Conservation (phyloP, 2,888 invertebrate genomes). For the Pachymerium ferrugineum region DNA sequence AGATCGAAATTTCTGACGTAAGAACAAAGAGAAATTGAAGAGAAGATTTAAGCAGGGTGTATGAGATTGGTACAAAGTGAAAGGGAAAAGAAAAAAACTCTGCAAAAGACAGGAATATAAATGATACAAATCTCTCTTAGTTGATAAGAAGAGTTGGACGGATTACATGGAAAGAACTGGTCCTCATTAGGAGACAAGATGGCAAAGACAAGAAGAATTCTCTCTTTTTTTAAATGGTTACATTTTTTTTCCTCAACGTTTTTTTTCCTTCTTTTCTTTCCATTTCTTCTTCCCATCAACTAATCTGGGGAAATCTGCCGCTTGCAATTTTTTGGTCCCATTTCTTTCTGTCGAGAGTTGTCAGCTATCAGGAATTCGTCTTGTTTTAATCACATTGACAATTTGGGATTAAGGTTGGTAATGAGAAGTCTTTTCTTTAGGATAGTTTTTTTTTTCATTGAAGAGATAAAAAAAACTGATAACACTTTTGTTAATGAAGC, state of each 20-base stretch:
- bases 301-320: constrained; percentile 14
- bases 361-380: background rate
- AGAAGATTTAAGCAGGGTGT: background rate
- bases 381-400: constrained; percentile 11
- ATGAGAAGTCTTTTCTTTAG: background rate
- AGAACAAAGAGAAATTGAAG: background rate
- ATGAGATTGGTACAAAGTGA: constrained; percentile 6
- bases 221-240: background rate
- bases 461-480: background rate
- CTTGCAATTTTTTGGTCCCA: background rate
- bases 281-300: too few relatives aligned
- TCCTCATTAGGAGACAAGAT: constrained; percentile 22
- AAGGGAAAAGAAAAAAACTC: constrained; percentile 2
- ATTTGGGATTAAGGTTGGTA: background rate
- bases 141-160: constrained; percentile 24
- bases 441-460: background rate
- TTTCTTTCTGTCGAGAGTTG: background rate
- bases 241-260: background rate
- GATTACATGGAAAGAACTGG: constrained; percentile 22
- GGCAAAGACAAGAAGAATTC: background rate
- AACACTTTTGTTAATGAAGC: too few relatives aligned
- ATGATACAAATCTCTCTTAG: constrained; percentile 19
- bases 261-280: background rate
- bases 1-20: too few relatives aligned
- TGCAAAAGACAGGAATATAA: constrained; percentile 20